These are phyloP conservation scores for Megamerina dolium DNA, from an alignment of 2,888 invertebrate species.

Conservation along the genomic window DNA sequence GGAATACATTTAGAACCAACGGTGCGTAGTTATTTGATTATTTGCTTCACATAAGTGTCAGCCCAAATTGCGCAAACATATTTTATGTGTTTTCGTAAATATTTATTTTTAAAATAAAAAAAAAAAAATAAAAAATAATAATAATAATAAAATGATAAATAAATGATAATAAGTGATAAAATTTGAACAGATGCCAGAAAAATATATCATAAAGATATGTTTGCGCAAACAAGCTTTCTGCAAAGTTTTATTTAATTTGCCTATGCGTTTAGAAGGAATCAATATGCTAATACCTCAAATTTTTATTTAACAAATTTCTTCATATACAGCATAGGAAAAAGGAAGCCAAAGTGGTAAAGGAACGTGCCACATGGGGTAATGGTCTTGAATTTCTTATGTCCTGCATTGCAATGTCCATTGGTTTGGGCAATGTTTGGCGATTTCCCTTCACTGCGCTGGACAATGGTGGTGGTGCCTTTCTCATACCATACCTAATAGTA, in stretches of 20 bases:
- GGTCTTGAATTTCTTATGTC: conserved; percentile 48
- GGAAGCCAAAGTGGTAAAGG: conserved; percentile 15
- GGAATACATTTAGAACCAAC: conserved; percentile 6
- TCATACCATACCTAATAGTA: conserved; percentile 61
- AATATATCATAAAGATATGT: no score
- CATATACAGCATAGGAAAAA: not conserved
- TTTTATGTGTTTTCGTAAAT: no score
- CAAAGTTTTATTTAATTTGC: no score
- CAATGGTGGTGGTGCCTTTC: conserved; percentile 64
- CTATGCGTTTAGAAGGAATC: not conserved
- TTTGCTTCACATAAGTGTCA: no score
- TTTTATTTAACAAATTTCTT: not conserved
- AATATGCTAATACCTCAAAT: not conserved
- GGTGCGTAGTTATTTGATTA: no score
- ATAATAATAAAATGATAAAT: no score
- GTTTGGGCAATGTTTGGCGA: conserved; percentile 64
- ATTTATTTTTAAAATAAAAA: no score
- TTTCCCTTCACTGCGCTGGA: conserved; percentile 62
- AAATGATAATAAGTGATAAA: no score
- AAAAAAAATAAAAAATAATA: no score
- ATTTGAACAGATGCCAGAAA: no score
- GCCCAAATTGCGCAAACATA: no score
- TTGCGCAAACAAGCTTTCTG: no score
- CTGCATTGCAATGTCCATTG: conserved; percentile 57
- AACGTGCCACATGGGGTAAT: conserved; percentile 48